A percentile compares a stretch with the other conserved stretches of the same genome.
phyloP scores from a whole-genome alignment of 2,113 vertebrate species.

The Callospermophilus lateralis region DNA sequence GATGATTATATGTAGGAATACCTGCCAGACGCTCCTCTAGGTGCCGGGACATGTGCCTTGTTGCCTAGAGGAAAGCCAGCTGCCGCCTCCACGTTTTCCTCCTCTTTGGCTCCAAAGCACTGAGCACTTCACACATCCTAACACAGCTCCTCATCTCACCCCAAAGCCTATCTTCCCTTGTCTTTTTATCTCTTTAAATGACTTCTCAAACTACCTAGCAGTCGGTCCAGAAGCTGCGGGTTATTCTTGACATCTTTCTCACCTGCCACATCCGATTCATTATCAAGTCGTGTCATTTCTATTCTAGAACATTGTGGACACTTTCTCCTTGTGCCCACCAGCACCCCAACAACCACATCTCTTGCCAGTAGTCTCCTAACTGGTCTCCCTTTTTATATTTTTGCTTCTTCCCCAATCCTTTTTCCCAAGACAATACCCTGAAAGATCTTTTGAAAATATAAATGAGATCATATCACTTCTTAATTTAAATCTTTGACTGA shows the following conservation, averaged over 20 bases:
- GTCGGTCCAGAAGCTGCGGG: not conserved
- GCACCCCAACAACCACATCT: not conserved
- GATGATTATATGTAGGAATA: not conserved
- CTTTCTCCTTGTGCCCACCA: not conserved
- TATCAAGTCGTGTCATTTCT: not conserved
- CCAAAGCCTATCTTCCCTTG: not conserved
- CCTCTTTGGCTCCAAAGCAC: not conserved
- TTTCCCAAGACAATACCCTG: not conserved
- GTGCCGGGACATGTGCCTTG: not conserved
- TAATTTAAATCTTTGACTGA: not conserved
- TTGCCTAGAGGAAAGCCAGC: not conserved
- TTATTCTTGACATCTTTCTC: not conserved
- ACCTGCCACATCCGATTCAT: not conserved
- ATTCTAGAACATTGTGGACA: not conserved
- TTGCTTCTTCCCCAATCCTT: not conserved
- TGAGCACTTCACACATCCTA: not conserved
- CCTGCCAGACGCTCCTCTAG: not conserved
- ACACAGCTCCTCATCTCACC: not conserved
- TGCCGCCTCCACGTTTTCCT: not conserved
- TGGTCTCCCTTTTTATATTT: not conserved
- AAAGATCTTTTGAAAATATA: not conserved
- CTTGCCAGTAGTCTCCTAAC: not conserved
- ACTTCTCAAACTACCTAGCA: not conserved
- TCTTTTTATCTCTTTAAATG: not conserved
- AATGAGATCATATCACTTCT: not conserved